Conservation (phyloP, 2,113 vertebrate species). For the Pyxicephalus adspersus region DNA sequence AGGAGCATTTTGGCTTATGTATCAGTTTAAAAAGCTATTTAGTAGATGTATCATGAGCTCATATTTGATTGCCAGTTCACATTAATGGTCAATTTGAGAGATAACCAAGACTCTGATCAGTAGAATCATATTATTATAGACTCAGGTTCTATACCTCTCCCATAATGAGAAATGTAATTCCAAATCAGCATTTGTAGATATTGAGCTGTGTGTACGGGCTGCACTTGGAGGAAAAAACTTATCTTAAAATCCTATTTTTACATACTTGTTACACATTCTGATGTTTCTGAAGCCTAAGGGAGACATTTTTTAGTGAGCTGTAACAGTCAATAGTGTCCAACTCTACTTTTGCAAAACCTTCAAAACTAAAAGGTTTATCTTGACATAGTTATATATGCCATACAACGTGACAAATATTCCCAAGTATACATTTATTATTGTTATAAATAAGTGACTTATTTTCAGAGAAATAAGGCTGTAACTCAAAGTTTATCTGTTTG, state of each 20-base stretch:
- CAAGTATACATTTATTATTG: no score
- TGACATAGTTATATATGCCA: constrained; percentile 16
- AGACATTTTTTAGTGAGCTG: constrained; percentile 9
- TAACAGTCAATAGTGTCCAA: constrained; percentile 30
- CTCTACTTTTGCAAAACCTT: constrained; percentile 25
- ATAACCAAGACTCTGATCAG: no score
- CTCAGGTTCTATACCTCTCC: neutral
- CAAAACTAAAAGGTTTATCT: constrained; percentile 25
- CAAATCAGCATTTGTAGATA: constrained; percentile 14
- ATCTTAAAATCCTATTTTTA: constrained; percentile 37
- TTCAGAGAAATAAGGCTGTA: no score
- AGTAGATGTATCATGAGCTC: no score
- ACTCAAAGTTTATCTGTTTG: neutral
- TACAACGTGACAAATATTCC: neutral
- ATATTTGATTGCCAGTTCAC: no score
- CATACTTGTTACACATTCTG: constrained; percentile 25
- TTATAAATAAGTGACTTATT: no score
- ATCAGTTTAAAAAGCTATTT: no score
- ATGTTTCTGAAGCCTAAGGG: constrained; percentile 13
- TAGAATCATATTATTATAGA: no score
- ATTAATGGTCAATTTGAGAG: no score
- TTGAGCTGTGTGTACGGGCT: neutral
- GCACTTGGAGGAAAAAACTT: constrained; percentile 22
- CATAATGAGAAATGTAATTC: neutral
- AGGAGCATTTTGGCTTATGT: no score